Conservation (phyloP, 2,113 vertebrate genomes). For the Calyptommatus sinebrachiatus region DNA sequence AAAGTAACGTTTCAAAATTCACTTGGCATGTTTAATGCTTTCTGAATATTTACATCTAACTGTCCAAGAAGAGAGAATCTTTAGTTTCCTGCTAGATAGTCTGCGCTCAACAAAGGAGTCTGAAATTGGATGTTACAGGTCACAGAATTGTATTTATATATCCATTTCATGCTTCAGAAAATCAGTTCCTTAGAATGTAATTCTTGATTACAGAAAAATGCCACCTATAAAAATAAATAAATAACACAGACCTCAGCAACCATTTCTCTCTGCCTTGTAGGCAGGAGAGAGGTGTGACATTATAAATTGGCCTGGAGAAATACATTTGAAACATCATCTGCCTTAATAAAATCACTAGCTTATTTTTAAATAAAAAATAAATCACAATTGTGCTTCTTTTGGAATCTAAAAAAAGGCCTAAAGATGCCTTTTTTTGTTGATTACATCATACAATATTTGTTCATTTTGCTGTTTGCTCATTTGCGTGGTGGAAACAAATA, state of each 20-base stretch:
- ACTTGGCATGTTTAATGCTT: conserved; percentile 42
- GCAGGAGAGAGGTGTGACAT: conserved; percentile 17
- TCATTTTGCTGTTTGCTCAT: background rate
- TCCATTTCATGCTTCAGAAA: conserved; percentile 69
- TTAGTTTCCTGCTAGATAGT: conserved; percentile 50
- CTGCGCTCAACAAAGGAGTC: conserved; percentile 52
- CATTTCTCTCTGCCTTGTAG: background rate
- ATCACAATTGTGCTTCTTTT: background rate
- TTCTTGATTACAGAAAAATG: conserved; percentile 56
- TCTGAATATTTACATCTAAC: conserved; percentile 52
- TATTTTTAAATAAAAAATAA: background rate
- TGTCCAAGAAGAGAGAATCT: conserved; percentile 47
- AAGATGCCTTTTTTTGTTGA: background rate
- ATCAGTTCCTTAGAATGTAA: conserved; percentile 46
- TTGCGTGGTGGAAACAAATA: background rate
- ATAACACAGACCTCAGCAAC: conserved; percentile 1
- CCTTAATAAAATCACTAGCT: background rate
- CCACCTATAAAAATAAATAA: conserved; percentile 50
- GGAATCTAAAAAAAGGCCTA: background rate
- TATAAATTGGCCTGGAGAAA: background rate
- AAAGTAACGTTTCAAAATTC: conserved; percentile 43
- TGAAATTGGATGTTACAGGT: conserved; percentile 68
- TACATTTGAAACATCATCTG: background rate
- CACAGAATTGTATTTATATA: conserved; percentile 61
- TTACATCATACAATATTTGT: background rate